Base-by-base conservation (phyloP, 2,888 invertebrate species). In the Ophion ellenae region DNA sequence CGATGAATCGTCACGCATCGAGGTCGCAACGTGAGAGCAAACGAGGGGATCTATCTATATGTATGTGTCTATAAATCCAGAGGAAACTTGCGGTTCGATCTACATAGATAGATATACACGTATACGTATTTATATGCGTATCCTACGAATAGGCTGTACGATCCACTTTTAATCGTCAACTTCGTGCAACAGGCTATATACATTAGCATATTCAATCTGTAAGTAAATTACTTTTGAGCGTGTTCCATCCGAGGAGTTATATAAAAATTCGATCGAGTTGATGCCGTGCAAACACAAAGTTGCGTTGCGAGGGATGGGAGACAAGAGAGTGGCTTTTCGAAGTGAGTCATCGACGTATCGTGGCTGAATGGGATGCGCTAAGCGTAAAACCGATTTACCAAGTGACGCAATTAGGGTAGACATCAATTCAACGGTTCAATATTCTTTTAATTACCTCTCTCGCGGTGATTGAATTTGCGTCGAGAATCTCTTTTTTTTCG, bases 181-280 rank as follows among this genome's bases (percentile, higher is more conserved):
- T 74, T 47, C 86, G 69, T 47, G 74, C 67, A 81, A 81, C 77
- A 75, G 73, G 70, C 66, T 74, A 53, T 53, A 17, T 5, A 57
- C 69, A 90, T 91, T 90, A 90, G 89, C 90, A 90, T 91, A 91
- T 90, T 91, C 89, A 91, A 89, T 90, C 88, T 88, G 85, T 80
- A 84, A 86, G 88, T 87, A 89, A 90, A 91, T 90, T 89, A 90
- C 89, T 90, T 89, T 87, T 81, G 86, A 90, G 86, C 85, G 88
- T 89, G 88, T 88, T 89, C 87, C 86, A 85, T 86, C 77, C 81
- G 66, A 70, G 82, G 71, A 73, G 81, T 69, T 69, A 75, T 14
- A 82, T 69, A 80, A 87, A 81, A 78, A 78, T 74, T 86, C 69
- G 74, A 86, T 86, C 77, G 81, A 64, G 67, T 57, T 83, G 75